Evolutionary conservation across 2,113 vertebrate genomes (phyloP), one percentile per base, ranked within the genome.

Genomic region (Procavia capensis): DNA sequence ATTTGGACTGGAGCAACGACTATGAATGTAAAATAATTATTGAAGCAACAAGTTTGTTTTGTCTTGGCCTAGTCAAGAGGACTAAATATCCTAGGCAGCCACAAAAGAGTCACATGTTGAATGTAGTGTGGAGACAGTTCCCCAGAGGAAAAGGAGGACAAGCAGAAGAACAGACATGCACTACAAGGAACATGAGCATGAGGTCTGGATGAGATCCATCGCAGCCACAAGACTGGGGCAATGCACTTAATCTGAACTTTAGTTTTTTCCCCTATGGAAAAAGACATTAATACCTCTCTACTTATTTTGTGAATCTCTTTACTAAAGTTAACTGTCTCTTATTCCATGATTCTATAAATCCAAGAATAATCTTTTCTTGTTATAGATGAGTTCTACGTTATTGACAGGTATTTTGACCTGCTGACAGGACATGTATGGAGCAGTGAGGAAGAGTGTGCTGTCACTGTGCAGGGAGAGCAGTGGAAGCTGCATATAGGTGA

Each of bases 321-420:
- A 64, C 31, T 80, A 61, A 89, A 61, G 80, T 59, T 78, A 88
- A 39, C 41, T 83, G 3, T 20, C 31, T 61, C 2, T 63, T 90
- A 29, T 91, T 93, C 74, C 19, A 10, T 89, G 68, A 95, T 66
- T 83, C 87, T 70, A 54, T 47, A 86, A 54, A 75, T 45, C 75
- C 79, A 68, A 63, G 70, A 88, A 64, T 66, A 85, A 31, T 25
- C 31, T 90, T 92, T 88, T 70, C 61, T 31, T 87, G 19, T 89
- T 76, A 61, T 1, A 83, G 31, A 39, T 74, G 94, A 76, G 14
- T 90, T 88, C 66, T 88, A n/a, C 41, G 9, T 68, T 82, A 20
- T 36, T 14, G 11, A 50, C 34, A 84, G n/a, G 61, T 25, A 85
- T 41, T n/a, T 25, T 80, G 50, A 90, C 54, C 43, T 94, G 43